Conservation (phyloP, 2,797 vertebrate species). For the Pyrocephalus nanus region DNA sequence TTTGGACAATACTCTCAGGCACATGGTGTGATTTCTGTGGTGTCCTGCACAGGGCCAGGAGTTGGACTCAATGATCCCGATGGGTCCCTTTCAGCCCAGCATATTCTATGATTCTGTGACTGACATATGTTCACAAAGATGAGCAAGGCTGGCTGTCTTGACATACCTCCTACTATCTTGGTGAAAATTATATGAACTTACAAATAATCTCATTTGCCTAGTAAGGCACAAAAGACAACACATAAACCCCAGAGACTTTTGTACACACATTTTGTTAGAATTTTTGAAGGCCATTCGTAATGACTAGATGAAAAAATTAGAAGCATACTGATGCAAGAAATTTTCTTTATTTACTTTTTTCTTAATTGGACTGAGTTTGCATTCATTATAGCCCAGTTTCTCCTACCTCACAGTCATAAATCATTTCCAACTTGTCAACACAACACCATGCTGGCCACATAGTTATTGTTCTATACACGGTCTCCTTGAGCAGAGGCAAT, state of each 20-base stretch:
- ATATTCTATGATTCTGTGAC: neutral
- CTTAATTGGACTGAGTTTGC: neutral
- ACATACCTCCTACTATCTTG: neutral
- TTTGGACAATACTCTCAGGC: neutral
- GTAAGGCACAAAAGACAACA: neutral
- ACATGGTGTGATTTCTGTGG: too few relatives aligned
- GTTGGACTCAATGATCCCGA: accelerated
- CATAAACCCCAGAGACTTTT: neutral
- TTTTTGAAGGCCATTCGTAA: neutral
- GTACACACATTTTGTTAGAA: neutral
- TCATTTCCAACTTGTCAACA: neutral
- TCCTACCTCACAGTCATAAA: neutral
- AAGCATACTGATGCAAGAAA: neutral
- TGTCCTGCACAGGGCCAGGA: neutral
- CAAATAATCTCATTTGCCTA: neutral
- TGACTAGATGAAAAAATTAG: neutral
- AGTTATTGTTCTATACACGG: neutral
- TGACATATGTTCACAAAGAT: neutral
- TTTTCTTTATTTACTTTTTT: neutral
- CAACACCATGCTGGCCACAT: neutral
- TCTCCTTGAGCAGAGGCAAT: neutral
- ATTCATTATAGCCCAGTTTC: neutral
- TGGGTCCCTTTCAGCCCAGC: neutral
- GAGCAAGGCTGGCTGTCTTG: neutral
- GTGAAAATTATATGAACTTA: neutral